phyloP scores from a whole-genome alignment of 2,888 invertebrate genomes.

The Neocrepidodera transversa region DNA sequence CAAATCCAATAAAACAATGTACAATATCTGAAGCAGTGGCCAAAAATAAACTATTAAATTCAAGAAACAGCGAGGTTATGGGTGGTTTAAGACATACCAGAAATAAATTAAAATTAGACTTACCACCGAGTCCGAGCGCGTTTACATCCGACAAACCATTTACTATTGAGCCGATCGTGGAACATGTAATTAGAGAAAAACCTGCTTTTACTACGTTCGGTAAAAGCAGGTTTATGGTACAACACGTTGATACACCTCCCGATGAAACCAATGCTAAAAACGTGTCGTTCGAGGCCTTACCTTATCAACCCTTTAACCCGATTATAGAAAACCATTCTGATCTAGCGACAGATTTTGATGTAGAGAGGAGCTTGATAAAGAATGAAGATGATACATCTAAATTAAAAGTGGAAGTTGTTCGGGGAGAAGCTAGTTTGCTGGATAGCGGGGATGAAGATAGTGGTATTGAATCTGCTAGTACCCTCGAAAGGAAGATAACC shows the following conservation, averaged over 20 bases:
- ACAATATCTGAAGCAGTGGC: slow-evolving; percentile 53
- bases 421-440: slow-evolving; percentile 67
- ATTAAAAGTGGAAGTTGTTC: slow-evolving; percentile 44
- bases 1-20: slow-evolving; percentile 50
- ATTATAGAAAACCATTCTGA: background rate
- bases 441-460: slow-evolving; percentile 73
- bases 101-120: slow-evolving; percentile 74
- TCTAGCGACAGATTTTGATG: background rate
- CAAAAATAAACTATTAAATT: slow-evolving; percentile 43
- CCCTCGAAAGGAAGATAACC: slow-evolving; percentile 62
- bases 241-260: slow-evolving; percentile 58
- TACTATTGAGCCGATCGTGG: slow-evolving; percentile 58
- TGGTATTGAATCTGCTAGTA: slow-evolving; percentile 69
- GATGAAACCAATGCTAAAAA: slow-evolving; percentile 51
- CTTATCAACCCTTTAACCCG: slow-evolving; percentile 52
- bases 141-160: slow-evolving; percentile 55
- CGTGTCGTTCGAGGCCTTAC: slow-evolving; percentile 59
- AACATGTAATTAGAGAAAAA: slow-evolving; percentile 61
- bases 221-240: slow-evolving; percentile 61
- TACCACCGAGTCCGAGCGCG: slow-evolving; percentile 66
- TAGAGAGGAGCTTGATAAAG: slow-evolving; percentile 16
- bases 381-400: slow-evolving; percentile 37
- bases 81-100: slow-evolving; percentile 78
- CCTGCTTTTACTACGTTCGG: slow-evolving; percentile 70
- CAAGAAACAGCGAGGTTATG: slow-evolving; percentile 54